Evolutionary conservation across 2,888 invertebrate genomes (phyloP).

Genomic region (Cryptops parisi): DNA sequence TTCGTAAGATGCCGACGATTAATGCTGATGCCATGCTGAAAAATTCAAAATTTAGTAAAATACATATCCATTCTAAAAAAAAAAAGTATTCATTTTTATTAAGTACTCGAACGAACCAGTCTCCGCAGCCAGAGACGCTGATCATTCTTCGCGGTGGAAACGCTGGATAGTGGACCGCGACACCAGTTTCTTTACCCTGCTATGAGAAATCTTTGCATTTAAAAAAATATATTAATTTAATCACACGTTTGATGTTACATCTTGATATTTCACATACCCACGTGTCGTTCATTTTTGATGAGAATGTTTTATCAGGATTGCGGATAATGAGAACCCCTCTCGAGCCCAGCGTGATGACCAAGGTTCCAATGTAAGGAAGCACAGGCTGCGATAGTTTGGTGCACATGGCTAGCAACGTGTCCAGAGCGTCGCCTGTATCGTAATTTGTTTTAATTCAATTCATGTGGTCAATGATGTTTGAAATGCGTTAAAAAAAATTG

Average conservation of each 20-base stretch:
- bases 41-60: neutral
- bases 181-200: too few relatives aligned
- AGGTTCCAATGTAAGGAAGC: constrained; percentile 7
- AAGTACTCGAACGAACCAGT: too few relatives aligned
- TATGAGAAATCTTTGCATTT: neutral
- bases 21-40: neutral
- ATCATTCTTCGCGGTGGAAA: neutral
- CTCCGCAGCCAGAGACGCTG: neutral
- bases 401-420: neutral
- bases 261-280: neutral
- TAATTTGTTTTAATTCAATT: constrained; percentile 31
- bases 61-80: too few relatives aligned
- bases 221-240: too few relatives aligned
- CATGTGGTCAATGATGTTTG: constrained; percentile 13
- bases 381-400: neutral
- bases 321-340: constrained; percentile 14
- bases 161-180: neutral
- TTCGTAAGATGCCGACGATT: neutral
- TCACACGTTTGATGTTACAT: too few relatives aligned
- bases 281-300: neutral
- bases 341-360: constrained; percentile 13
- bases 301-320: neutral
- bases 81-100: too few relatives aligned
- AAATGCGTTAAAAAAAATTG: too few relatives aligned
- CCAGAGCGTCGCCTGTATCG: too few relatives aligned